Conservation (phyloP, 2,888 invertebrate genomes). For the Pteria penguin region DNA sequence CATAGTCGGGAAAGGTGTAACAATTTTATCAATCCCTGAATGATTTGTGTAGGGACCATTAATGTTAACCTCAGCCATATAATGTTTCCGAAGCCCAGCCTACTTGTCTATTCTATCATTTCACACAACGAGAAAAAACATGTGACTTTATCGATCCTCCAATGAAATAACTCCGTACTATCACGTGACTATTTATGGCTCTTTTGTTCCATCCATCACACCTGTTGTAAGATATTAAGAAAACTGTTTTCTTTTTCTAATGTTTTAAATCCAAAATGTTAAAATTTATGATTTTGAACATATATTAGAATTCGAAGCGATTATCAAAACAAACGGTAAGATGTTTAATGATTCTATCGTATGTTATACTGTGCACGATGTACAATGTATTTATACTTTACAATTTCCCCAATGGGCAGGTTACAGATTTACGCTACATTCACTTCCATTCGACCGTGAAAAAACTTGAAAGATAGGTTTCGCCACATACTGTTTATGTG, state of each 20-base stretch:
- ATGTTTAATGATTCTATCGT: neutral
- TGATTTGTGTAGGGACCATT: slow-evolving; percentile 43
- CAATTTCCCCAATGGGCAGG: slow-evolving; percentile 12
- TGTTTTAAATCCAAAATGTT: neutral
- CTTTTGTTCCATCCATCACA: neutral
- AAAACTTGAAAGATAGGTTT: neutral
- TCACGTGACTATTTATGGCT: slow-evolving; percentile 56
- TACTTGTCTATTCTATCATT: slow-evolving; percentile 32
- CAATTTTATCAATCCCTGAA: slow-evolving; percentile 41
- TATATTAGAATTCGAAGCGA: too few relatives aligned
- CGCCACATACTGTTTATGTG: too few relatives aligned
- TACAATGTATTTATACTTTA: slow-evolving; percentile 9
- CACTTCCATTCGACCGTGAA: slow-evolving; percentile 9
- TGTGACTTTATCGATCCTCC: slow-evolving; percentile 51
- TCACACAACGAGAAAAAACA: slow-evolving; percentile 44
- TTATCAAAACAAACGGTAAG: too few relatives aligned
- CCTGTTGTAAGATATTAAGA: neutral
- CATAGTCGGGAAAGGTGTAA: slow-evolving; percentile 39
- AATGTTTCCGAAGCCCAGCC: slow-evolving; percentile 43
- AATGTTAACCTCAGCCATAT: slow-evolving; percentile 37
- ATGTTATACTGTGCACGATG: neutral
- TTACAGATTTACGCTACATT: slow-evolving; percentile 20
- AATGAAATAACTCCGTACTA: slow-evolving; percentile 49
- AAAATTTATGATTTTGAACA: neutral
- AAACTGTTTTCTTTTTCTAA: neutral